phyloP scores from a whole-genome alignment of 2,113 vertebrate species.

The Campylomormyrus tamandua region DNA sequence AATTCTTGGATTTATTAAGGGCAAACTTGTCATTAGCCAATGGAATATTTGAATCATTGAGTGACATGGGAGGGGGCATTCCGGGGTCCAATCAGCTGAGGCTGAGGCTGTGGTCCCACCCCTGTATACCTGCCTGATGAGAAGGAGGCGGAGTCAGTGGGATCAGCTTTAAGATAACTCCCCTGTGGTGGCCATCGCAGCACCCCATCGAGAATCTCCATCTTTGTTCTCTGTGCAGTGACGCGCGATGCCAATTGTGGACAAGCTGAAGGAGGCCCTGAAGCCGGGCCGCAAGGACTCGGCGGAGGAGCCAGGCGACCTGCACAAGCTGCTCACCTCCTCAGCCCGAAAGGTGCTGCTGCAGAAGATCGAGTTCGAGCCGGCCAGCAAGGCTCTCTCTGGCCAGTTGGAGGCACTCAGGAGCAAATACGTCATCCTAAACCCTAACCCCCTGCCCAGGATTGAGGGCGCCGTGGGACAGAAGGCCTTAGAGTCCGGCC shows the following conservation, averaged over 20 bases:
- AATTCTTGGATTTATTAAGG: not conserved
- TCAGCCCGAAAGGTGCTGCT: conserved; percentile 82
- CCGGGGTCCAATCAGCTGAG: not conserved
- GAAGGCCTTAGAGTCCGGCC: conserved; percentile 47
- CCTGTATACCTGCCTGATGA: not conserved
- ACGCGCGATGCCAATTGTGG: conserved; percentile 80
- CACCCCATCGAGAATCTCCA: not conserved
- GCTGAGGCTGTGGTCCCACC: not conserved
- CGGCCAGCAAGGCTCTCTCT: conserved; percentile 74
- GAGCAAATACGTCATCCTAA: conserved; percentile 81
- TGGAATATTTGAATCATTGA: not conserved
- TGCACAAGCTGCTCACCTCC: conserved; percentile 72
- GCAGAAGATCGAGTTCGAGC: conserved; percentile 85
- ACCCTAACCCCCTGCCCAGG: conserved; percentile 42
- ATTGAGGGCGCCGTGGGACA: conserved; percentile 44
- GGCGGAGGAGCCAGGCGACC: conserved; percentile 57
- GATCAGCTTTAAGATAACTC: not conserved
- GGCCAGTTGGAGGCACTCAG: conserved; percentile 74
- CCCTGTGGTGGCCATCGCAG: not conserved
- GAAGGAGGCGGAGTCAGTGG: not conserved
- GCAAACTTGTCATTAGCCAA: not conserved
- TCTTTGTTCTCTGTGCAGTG: conserved; percentile 43
- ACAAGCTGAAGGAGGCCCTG: conserved; percentile 80
- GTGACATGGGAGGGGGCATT: not conserved
- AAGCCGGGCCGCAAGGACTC: conserved; percentile 73